Base-by-base conservation (phyloP, 2,113 vertebrate species). In the Melanerpes formicivorus region DNA sequence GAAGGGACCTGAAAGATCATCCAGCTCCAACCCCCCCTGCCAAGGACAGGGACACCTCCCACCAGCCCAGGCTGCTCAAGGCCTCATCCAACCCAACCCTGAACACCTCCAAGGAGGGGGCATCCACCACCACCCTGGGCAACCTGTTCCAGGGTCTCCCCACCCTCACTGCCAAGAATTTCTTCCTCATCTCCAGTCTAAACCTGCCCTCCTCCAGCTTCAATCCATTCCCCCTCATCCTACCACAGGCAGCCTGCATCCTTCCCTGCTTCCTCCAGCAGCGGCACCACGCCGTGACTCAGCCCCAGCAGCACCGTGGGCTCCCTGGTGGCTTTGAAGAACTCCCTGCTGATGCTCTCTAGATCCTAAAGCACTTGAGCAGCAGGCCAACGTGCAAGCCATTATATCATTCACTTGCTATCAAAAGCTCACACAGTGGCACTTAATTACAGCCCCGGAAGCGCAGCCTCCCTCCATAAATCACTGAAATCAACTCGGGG, bases 391-490 rank as follows among this genome's bases (percentile, higher is more conserved):
- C n/a, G 82, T 5, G 67, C 63, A 78, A 84, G 80, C 77, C 87
- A 83, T 94, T 90, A 32, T 73, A 96, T 94, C 94, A 84, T 55
- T 84, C 91, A 58, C 72, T 65, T 62, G 2, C 93, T 90, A 94
- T 94, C 95, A 87, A 89, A 91, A 92, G 95, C 89, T 93, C 92
- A 69, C 91, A 83, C 91, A 90, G 87, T 87, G 93, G 93, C 88
- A 92, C 93, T 95, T 94, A 95, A 96, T 95, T 92, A 96, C 95
- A 84, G 90, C 93, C 90, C 96, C 86, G 83, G 93, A 96, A 96
- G 92, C 88, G 0, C 63, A 59, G 74, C 84, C 77, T 95, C 93
- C 92, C 93, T 93, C 94, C 70, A 95, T 95, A 93, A 95, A 95
- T 96, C 95, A 96, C 87, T 90, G 88, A 92, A 95, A 95, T 92